Conservation (phyloP, 2,113 vertebrate species). For the Zapus hudsonius region DNA sequence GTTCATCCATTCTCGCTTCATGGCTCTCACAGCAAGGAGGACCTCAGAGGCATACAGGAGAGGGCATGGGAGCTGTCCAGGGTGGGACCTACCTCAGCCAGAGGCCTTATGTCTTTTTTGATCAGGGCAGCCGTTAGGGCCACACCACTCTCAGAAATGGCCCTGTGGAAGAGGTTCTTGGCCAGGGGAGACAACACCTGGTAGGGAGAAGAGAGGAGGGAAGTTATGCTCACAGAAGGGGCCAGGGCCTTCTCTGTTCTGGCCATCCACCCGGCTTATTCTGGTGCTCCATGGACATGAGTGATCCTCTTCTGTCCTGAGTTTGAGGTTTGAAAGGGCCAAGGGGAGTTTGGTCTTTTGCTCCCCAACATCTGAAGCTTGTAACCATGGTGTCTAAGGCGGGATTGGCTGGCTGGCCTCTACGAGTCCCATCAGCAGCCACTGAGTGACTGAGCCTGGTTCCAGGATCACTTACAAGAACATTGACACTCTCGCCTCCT, state of each 20-base stretch:
- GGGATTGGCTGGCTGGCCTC: not conserved
- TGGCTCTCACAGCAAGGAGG: not conserved
- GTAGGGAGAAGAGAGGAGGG: not conserved
- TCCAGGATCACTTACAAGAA: constrained; percentile 84
- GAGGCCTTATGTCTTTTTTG: not conserved
- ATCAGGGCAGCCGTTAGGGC: not conserved
- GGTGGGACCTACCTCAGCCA: constrained; percentile 17
- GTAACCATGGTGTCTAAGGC: not conserved
- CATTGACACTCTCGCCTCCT: constrained; percentile 89
- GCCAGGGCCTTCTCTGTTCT: not conserved
- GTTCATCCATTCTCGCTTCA: not conserved
- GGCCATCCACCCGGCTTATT: not conserved
- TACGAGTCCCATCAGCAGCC: not conserved
- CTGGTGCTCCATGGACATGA: rapidly evolving
- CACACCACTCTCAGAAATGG: constrained; percentile 88
- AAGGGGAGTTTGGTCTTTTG: not conserved
- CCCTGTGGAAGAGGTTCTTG: constrained; percentile 88
- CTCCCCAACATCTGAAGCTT: not conserved
- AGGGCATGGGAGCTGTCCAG: rapidly evolving
- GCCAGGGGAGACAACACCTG: constrained; percentile 87
- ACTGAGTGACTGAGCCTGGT: not conserved
- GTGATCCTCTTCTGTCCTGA: not conserved
- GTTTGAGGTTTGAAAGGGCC: not conserved
- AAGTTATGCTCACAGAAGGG: not conserved
- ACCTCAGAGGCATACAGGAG: not conserved